Percentiles rank a stretch among this genome's conserved stretches.
Evolutionary conservation across 2,113 vertebrate species (phyloP).

Genomic region (Paramisgurnus dabryanus): DNA sequence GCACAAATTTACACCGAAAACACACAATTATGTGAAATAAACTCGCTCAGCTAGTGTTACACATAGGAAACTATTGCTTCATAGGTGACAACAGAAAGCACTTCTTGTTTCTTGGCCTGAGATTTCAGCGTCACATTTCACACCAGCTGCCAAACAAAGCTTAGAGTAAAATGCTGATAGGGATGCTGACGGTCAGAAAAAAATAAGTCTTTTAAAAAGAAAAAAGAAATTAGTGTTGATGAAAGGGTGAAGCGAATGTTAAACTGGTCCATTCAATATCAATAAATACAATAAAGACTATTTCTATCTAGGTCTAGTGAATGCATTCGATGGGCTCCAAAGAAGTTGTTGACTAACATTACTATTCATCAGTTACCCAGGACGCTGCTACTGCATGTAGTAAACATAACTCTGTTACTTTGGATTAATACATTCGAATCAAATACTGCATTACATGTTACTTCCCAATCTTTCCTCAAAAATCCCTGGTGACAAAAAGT

Average conservation of each 20-base stretch:
- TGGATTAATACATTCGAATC: background rate
- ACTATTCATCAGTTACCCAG: background rate
- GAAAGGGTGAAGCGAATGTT: background rate
- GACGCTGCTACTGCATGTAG: background rate
- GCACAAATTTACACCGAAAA: background rate
- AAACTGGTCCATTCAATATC: background rate
- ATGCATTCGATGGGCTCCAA: no score
- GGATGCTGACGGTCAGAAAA: background rate
- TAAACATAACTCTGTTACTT: background rate
- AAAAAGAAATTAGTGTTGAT: background rate
- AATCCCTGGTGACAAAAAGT: constrained; percentile 3
- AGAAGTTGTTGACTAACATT: background rate
- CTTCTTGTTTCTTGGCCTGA: no score
- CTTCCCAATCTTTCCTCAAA: background rate
- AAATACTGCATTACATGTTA: constrained; percentile 25
- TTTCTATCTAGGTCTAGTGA: background rate
- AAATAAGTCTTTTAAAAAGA: background rate
- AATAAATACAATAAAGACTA: background rate
- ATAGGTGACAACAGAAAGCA: no score
- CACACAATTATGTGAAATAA: background rate
- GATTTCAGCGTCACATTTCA: background rate
- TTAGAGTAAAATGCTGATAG: background rate
- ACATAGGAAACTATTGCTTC: background rate
- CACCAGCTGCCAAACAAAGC: background rate
- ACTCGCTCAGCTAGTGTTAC: background rate